Percentiles rank a stretch among this genome's conserved stretches.
These are phyloP conservation scores for Lasioglossum vierecki DNA, from an alignment of 2,888 invertebrate species.

Conservation along the genomic window DNA sequence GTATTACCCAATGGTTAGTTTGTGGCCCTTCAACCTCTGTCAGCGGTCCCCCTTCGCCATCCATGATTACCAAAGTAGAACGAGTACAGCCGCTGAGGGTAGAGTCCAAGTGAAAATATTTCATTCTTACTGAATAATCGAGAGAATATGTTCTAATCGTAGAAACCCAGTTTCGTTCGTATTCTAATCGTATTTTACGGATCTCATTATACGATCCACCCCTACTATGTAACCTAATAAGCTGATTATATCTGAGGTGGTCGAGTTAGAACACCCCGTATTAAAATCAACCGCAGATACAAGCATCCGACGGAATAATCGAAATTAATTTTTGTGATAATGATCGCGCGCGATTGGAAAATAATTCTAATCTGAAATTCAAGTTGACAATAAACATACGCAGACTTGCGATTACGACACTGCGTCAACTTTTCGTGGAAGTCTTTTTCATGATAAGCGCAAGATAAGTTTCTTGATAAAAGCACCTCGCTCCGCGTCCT, in stretches of 20 bases:
- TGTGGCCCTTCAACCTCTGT: conserved; percentile 89
- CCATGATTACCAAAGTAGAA: conserved; percentile 91
- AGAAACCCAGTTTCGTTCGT: background rate
- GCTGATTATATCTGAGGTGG: too few relatives aligned
- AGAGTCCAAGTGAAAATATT: background rate
- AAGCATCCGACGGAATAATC: background rate
- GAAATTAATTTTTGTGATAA: background rate
- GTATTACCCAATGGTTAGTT: conserved; percentile 91
- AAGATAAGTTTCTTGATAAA: background rate
- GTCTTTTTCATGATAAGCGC: background rate
- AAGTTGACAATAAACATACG: background rate
- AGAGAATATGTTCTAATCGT: background rate
- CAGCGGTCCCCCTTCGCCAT: conserved; percentile 89
- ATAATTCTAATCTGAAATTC: background rate
- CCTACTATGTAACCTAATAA: too few relatives aligned
- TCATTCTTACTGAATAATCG: background rate
- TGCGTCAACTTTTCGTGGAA: background rate
- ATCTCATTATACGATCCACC: too few relatives aligned
- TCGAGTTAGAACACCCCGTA: too few relatives aligned
- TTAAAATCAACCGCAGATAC: background rate
- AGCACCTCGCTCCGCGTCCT: too few relatives aligned
- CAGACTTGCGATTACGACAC: background rate
- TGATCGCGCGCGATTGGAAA: background rate
- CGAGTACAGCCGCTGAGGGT: conserved; percentile 92
- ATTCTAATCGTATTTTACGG: background rate